Conservation (phyloP, 1,140 invertebrate species). For the Triops longicaudatus region DNA sequence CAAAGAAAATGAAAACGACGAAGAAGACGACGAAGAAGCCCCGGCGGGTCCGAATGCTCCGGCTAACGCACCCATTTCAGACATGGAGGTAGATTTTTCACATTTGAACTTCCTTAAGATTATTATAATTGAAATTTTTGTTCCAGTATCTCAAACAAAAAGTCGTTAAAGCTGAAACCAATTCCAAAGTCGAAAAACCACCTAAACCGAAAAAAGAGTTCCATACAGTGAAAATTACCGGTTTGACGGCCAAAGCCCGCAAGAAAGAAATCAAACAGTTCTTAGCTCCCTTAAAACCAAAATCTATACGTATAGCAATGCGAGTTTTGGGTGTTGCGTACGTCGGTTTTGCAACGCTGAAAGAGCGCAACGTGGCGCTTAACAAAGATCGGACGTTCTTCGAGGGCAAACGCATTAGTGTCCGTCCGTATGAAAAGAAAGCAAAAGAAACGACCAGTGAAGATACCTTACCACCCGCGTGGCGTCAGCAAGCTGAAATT, state of each 20-base stretch:
- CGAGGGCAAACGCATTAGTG: slow-evolving; percentile 40
- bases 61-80: slow-evolving; percentile 56
- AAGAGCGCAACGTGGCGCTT: slow-evolving; percentile 69
- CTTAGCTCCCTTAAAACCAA: slow-evolving; percentile 66
- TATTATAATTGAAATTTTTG: slow-evolving; percentile 20
- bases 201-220: slow-evolving; percentile 34
- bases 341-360: slow-evolving; percentile 77
- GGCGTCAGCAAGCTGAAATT: slow-evolving; percentile 59
- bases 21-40: slow-evolving; percentile 24
- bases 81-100: slow-evolving; percentile 51
- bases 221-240: slow-evolving; percentile 47
- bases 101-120: slow-evolving; percentile 31
- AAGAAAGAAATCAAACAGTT: slow-evolving; percentile 77
- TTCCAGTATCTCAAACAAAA: slow-evolving; percentile 36
- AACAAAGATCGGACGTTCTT: slow-evolving; percentile 79
- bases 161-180: slow-evolving; percentile 44
- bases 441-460: slow-evolving; percentile 37
- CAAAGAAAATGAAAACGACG: slow-evolving; percentile 23
- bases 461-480: slow-evolving; percentile 45
- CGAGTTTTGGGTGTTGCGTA: slow-evolving; percentile 78
- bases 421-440: slow-evolving; percentile 37
- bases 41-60: slow-evolving; percentile 43
- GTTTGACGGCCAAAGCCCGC: slow-evolving; percentile 58
- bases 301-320: slow-evolving; percentile 66
- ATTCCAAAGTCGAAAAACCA: slow-evolving; percentile 40